phyloP scores from a whole-genome alignment of 2,888 invertebrate species.

The Neoitamus cyanurus region DNA sequence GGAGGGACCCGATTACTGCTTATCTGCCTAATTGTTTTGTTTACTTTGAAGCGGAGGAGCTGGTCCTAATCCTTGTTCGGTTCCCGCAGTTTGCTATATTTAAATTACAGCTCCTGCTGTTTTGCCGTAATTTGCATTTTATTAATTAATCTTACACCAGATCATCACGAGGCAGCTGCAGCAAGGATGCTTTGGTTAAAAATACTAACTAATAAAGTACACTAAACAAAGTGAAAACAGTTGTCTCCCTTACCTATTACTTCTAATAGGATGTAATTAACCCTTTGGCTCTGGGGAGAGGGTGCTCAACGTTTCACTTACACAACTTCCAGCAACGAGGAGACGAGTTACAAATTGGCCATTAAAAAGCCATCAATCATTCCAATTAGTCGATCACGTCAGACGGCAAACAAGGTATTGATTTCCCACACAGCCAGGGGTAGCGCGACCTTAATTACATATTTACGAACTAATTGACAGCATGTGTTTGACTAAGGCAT shows the following conservation, averaged over 20 bases:
- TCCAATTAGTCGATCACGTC: neutral
- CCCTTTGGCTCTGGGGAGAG: neutral
- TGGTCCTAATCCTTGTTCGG: too few relatives aligned
- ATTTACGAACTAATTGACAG: neutral
- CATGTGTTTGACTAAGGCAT: neutral
- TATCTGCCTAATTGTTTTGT: neutral
- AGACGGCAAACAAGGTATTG: neutral
- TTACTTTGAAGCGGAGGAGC: too few relatives aligned
- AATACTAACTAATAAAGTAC: neutral
- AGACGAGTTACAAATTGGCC: constrained; percentile 22
- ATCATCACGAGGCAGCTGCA: too few relatives aligned
- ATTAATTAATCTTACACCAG: too few relatives aligned
- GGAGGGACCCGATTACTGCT: neutral
- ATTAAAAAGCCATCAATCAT: constrained; percentile 30
- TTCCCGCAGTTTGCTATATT: too few relatives aligned
- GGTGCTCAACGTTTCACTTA: neutral
- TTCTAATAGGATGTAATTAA: neutral
- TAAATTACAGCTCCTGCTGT: too few relatives aligned
- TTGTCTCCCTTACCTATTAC: neutral
- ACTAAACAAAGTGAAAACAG: neutral
- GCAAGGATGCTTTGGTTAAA: too few relatives aligned
- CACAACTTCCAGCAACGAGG: neutral
- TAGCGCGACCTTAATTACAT: neutral
- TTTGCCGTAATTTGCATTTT: too few relatives aligned
- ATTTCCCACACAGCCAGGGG: neutral